These are phyloP conservation scores for rat (Rattus norvegicus) DNA, from an alignment of 2,113 vertebrate species.

Conservation along the genomic window DNA sequence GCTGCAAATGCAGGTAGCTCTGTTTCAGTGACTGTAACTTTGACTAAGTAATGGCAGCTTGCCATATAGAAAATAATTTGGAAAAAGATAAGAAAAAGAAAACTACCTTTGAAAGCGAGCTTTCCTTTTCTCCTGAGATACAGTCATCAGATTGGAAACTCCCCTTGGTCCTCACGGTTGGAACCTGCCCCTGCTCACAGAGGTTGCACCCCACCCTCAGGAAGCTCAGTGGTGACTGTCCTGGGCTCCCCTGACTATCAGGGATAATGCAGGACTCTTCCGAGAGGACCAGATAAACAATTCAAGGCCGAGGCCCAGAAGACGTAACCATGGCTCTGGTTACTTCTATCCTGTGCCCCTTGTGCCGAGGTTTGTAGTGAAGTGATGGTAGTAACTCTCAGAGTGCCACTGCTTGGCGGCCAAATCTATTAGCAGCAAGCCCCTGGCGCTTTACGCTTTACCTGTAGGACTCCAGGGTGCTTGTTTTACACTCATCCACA, in stretches of 20 bases:
- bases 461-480: slow-evolving; percentile 72
- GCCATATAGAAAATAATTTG: slow-evolving; percentile 50
- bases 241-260: accelerated
- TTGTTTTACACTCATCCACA: slow-evolving; percentile 82
- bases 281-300: slow-evolving; percentile 45
- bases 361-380: neutral
- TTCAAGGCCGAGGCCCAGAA: neutral
- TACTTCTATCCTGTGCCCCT: slow-evolving; percentile 74
- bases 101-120: slow-evolving; percentile 35
- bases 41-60: neutral
- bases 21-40: neutral
- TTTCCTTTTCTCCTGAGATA: slow-evolving; percentile 44
- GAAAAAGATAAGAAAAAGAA: slow-evolving; percentile 22
- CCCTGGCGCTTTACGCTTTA: slow-evolving; percentile 78
- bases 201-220: neutral
- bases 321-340: neutral
- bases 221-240: too few relatives aligned
- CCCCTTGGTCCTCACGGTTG: neutral
- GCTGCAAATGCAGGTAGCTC: neutral
- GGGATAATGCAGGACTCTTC: slow-evolving; percentile 29
- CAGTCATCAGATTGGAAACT: slow-evolving; percentile 8
- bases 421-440: slow-evolving; percentile 73
- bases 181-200: neutral
- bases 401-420: slow-evolving; percentile 62
- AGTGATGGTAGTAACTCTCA: slow-evolving; percentile 60